A percentile compares a stretch with the other conserved stretches of the same genome.
Conservation (phyloP, 2,888 invertebrate genomes). For the Trichacis sp. region DNA sequence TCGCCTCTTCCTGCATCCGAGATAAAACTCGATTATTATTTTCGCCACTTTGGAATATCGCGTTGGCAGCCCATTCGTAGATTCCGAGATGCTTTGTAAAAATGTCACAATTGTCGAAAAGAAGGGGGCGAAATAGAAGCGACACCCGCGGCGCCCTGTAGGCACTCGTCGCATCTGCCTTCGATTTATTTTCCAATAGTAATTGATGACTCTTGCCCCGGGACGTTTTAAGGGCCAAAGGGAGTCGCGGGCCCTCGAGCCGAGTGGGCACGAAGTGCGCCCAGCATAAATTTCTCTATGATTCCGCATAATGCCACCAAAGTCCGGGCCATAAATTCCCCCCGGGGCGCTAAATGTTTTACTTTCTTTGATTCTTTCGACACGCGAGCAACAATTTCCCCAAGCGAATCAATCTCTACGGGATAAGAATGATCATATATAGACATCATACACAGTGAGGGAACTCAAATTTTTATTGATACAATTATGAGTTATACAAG, state of each 20-base stretch:
- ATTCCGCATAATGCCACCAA: constrained; percentile 44
- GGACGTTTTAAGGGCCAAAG: constrained; percentile 38
- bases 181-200: constrained; percentile 65
- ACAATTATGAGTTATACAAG: no score
- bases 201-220: constrained; percentile 61
- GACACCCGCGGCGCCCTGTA: constrained; percentile 55
- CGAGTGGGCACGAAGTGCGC: constrained; percentile 46
- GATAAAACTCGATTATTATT: no score
- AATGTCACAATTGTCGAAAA: background rate
- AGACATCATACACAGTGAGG: no score
- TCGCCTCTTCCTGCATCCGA: constrained; percentile 42
- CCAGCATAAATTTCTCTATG: constrained; percentile 8
- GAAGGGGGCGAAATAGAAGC: constrained; percentile 33
- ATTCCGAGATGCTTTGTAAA: no score
- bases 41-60: no score
- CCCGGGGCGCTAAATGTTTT: constrained; percentile 7
- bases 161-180: constrained; percentile 64
- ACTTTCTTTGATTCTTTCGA: no score
- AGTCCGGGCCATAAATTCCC: constrained; percentile 30
- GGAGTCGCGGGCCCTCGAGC: no score
- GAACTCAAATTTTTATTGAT: no score
- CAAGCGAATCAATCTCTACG: no score
- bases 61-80: no score
- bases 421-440: no score
- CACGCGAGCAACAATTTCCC: no score